phyloP scores from a whole-genome alignment of 2,113 vertebrate species.

The Hypocryptadius cinnamomeus region DNA sequence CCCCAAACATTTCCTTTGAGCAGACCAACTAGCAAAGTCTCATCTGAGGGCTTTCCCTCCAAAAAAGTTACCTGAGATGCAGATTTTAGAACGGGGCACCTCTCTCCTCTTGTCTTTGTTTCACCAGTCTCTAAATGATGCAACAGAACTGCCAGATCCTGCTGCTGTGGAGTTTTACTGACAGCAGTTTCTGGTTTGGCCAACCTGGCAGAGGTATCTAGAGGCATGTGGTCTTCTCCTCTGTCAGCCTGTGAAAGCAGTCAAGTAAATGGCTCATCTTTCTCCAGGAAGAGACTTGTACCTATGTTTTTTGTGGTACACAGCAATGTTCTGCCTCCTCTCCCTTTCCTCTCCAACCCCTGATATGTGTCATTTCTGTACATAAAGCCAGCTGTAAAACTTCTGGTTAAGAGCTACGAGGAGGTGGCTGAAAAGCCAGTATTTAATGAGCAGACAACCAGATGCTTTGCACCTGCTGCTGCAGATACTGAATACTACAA shows the following conservation, averaged over 20 bases:
- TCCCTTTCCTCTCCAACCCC: slow-evolving; percentile 29
- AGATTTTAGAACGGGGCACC: background rate
- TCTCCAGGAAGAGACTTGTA: slow-evolving; percentile 44
- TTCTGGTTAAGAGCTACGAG: slow-evolving; percentile 21
- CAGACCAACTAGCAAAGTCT: background rate
- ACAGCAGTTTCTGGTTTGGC: slow-evolving; percentile 41
- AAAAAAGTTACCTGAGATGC: background rate
- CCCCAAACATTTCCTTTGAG: background rate
- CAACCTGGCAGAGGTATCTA: background rate
- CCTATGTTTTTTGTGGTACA: slow-evolving; percentile 6
- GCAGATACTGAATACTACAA: background rate
- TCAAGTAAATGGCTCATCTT: background rate
- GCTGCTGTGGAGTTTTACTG: slow-evolving; percentile 7
- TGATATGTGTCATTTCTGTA: slow-evolving; percentile 32
- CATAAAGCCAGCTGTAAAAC: slow-evolving; percentile 49
- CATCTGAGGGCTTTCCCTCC: background rate
- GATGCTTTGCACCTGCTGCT: background rate
- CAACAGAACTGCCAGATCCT: background rate
- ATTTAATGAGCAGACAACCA: background rate
- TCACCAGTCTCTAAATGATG: background rate
- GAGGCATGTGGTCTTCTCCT: background rate
- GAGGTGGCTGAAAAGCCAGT: slow-evolving; percentile 17
- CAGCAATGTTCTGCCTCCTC: background rate
- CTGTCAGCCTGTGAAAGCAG: slow-evolving; percentile 42
- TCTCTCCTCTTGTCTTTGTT: background rate